Evolutionary conservation across 2,888 invertebrate genomes (phyloP), one percentile per base, ranked within the genome.

Genomic region (Lydus trimaculatus): DNA sequence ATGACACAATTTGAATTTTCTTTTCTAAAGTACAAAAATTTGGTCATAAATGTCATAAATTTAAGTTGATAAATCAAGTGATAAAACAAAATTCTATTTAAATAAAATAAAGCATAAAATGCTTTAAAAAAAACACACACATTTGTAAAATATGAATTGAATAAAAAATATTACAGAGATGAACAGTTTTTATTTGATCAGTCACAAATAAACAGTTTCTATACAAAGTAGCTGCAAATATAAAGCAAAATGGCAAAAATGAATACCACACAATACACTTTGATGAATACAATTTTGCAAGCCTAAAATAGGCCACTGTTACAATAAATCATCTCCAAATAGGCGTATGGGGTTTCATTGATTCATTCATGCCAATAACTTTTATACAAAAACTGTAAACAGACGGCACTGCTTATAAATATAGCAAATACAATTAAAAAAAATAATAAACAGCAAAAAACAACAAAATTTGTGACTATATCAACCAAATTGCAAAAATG

Each of bases 191-290:
- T 79, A 79, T 77, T n/a, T 78, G 75, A 81, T 82, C 82, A 82
- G 80, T 82, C 81, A 81, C 81, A 83, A 83, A 82, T 82, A 82
- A 82, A 81, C 56, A 56, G 56, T 82, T 81, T 80, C 76, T 80
- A 78, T 81, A 82, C 81, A 82, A 79, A 79, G 77, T 80, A 78
- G 78, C 74, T 77, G 75, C 75, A 76, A 73, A 75, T 74, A 70
- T 74, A 66, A 79, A 79, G 76, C 76, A 71, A 28, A 17, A 73
- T 73, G 75, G 73, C 76, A 76, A 76, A 33, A 72, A 75, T 72
- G 73, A 73, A 79, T 74, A 70, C 74, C 71, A 67, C 63, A 72
- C 63, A 68, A 63, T 67, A 56, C 52, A 64, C 23, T 61, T 69
- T 67, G 63, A 58, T 67, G 64, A 66, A 39, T 65, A 71, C 36